Evolutionary conservation across 92 coral and sea anemone species (phyloP), one percentile per base, ranked within the genome.

Genomic region (Palythoa caribaeorum): DNA sequence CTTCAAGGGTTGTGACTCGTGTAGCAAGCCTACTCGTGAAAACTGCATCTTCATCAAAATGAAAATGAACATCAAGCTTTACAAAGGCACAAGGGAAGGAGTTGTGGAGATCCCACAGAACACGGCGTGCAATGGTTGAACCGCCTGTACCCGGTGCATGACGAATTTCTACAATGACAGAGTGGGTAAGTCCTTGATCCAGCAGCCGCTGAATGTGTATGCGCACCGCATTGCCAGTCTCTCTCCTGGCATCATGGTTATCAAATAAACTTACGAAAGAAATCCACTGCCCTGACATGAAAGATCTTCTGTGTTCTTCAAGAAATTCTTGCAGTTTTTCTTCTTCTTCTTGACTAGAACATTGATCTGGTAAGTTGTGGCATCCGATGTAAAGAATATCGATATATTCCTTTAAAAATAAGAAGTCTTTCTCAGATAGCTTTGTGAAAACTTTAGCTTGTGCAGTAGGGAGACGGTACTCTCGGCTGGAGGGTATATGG

Each of bases 131-230:
- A 70, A 96, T 94, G 2, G 98, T 96, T 15, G 95, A 90, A 4
- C 98, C 98, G 83, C 98, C 98, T 11, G 98, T 92, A 3, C 98
- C 98, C 2, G 98, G 98, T 0, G 93, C 87, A 78, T 96, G 98
- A n/a, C 89, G 90, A 53, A 96, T 94, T 62, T 89, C 96, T 19
- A 96, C 94, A 54, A 89, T 92, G 66, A 92, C 79, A 0, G 96
- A 89, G 48, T 88, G 93, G 6, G 86, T 94, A 3, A 85, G 93
- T 0, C 86, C 85, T 36, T 94, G 91, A 48, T 92, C 94, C 0
- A 96, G 78, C 5, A 96, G 87, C 3, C 98, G 93, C 77, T 94
- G 96, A 7, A 96, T 87, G 54, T 94, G 93, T 17, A 71, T 92
- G 51, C 86, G 94, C 47, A 94, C 94, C 35, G 91, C 94, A 0